Evolutionary conservation across 2,113 vertebrate genomes (phyloP).

Genomic region (Strix uralensis): DNA sequence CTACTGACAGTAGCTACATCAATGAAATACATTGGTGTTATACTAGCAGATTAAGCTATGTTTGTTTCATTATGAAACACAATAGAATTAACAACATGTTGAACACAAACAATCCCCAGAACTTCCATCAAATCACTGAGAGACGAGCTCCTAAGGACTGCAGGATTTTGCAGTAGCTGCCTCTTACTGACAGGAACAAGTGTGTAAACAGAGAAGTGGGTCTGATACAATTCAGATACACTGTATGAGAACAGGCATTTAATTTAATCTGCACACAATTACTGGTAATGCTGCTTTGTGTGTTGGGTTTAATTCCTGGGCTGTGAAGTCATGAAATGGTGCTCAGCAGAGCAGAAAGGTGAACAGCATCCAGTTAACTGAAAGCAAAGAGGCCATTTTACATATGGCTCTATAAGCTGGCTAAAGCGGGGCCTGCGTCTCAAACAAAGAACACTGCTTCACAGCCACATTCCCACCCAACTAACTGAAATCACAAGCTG

Average conservation of each 20-base stretch:
- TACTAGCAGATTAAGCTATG: background rate
- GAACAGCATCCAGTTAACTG: background rate
- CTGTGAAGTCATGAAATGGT: slow-evolving; percentile 59
- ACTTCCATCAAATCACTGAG: background rate
- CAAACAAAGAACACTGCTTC: slow-evolving; percentile 37
- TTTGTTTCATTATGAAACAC: background rate
- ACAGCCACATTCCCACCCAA: slow-evolving; percentile 28
- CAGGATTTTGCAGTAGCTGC: background rate
- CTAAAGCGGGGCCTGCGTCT: background rate
- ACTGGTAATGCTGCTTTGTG: slow-evolving; percentile 42
- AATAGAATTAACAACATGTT: background rate
- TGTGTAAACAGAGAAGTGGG: background rate
- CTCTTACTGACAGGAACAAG: background rate
- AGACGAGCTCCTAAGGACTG: background rate
- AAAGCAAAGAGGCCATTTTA: slow-evolving; percentile 54
- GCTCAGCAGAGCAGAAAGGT: slow-evolving; percentile 71
- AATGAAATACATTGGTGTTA: background rate
- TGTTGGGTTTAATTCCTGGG: slow-evolving; percentile 34
- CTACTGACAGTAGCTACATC: background rate
- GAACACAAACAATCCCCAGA: background rate
- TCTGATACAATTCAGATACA: background rate
- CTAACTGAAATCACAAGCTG: background rate
- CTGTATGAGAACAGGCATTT: background rate
- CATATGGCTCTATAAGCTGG: slow-evolving; percentile 14
- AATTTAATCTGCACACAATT: slow-evolving; percentile 40